Conservation (phyloP, 2,888 invertebrate species). For the Xestia rhomboidea region DNA sequence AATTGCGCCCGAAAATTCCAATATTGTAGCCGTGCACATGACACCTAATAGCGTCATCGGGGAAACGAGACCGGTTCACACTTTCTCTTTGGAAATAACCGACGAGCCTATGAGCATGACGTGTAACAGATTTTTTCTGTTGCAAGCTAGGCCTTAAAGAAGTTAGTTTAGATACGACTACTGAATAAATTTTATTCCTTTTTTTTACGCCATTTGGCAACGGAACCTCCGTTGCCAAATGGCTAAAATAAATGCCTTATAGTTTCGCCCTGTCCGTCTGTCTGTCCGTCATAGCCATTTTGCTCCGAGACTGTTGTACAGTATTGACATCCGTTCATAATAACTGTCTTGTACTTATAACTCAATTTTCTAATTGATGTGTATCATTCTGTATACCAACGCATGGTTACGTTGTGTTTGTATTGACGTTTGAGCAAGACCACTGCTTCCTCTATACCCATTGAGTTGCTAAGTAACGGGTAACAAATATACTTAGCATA, state of each 20-base stretch:
- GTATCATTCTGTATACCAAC: background rate
- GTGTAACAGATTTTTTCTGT: conserved; percentile 1
- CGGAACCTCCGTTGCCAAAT: too few species aligned
- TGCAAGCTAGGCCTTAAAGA: background rate
- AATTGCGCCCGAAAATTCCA: conserved; percentile 51
- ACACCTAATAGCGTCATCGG: conserved; percentile 40
- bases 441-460: conserved; percentile 1
- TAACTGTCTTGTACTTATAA: background rate
- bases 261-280: background rate
- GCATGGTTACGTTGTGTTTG: conserved; percentile 4
- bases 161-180: background rate
- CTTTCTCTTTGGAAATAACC: conserved; percentile 15
- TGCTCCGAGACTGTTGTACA: background rate
- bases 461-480: conserved; percentile 45
- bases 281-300: background rate
- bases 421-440: conserved; percentile 25
- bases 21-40: conserved; percentile 42
- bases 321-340: background rate
- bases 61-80: conserved; percentile 21
- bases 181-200: background rate
- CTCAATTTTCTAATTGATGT: background rate
- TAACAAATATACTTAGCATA: conserved; percentile 41
- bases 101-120: background rate
- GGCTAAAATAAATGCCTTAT: background rate
- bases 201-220: too few species aligned